Conservation (phyloP, 2,888 invertebrate genomes). For the Erebia epiphron region DNA sequence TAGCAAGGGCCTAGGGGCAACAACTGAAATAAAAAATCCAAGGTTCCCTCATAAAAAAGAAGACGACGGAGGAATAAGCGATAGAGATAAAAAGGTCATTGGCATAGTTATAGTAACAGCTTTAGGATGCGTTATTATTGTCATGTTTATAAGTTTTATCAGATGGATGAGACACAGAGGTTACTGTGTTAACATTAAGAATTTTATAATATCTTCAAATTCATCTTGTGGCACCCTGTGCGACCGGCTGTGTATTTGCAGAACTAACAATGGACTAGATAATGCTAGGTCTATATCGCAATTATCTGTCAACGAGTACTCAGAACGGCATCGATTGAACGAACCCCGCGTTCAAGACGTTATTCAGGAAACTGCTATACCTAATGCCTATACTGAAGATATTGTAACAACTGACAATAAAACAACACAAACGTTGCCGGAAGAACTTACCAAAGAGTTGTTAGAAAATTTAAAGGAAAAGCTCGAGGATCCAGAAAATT, state of each 20-base stretch:
- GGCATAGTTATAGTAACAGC: slow-evolving; percentile 80
- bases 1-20: slow-evolving; percentile 56
- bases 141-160: slow-evolving; percentile 79
- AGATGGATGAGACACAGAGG: slow-evolving; percentile 83
- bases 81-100: slow-evolving; percentile 69
- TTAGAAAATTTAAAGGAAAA: slow-evolving; percentile 86
- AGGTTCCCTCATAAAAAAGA: slow-evolving; percentile 71
- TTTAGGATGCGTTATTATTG: slow-evolving; percentile 76
- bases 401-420: slow-evolving; percentile 80
- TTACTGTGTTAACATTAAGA: slow-evolving; percentile 73
- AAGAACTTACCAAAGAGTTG: slow-evolving; percentile 89
- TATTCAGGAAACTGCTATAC: slow-evolving; percentile 60
- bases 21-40: slow-evolving; percentile 70
- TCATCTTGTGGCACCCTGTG: slow-evolving; percentile 65
- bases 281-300: slow-evolving; percentile 84
- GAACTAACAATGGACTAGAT: slow-evolving; percentile 75
- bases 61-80: slow-evolving; percentile 50
- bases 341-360: slow-evolving; percentile 79
- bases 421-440: slow-evolving; percentile 88
- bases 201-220: slow-evolving; percentile 66
- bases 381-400: slow-evolving; percentile 56
- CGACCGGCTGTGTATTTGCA: slow-evolving; percentile 66
- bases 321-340: slow-evolving; percentile 83
- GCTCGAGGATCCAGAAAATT: slow-evolving; percentile 88
- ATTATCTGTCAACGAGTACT: slow-evolving; percentile 84